A percentile compares a stretch with the other conserved stretches of the same genome.
phyloP scores from a whole-genome alignment of 2,797 vertebrate genomes.

The Molossus alvarezi region DNA sequence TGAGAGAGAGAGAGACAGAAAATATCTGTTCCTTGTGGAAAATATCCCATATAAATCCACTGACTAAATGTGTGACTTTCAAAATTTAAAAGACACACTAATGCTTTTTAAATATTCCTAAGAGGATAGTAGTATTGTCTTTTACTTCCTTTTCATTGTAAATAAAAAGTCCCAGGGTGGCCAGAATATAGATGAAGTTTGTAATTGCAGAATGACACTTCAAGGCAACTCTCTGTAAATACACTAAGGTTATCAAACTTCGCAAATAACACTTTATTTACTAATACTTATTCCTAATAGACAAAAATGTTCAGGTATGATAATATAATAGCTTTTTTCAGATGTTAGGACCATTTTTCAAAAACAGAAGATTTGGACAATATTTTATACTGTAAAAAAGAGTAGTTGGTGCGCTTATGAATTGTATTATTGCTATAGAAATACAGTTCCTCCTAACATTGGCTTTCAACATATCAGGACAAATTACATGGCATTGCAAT shows the following conservation, averaged over 20 bases:
- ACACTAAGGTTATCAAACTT: not conserved
- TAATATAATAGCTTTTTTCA: not conserved
- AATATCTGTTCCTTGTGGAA: not conserved
- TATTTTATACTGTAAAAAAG: slow-evolving; percentile 31
- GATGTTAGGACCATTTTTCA: slow-evolving; percentile 38
- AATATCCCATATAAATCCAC: not conserved
- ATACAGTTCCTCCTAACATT: slow-evolving; percentile 19
- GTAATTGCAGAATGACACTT: not conserved
- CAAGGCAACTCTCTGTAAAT: not conserved
- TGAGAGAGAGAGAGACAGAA: not conserved
- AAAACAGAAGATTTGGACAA: not conserved
- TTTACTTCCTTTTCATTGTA: slow-evolving; percentile 1
- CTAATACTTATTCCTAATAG: not conserved
- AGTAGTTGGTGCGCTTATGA: not conserved
- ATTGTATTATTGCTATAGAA: slow-evolving; percentile 40
- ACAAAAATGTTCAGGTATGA: not conserved
- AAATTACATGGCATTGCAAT: slow-evolving; percentile 38
- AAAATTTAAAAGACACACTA: not conserved
- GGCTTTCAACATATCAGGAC: not conserved
- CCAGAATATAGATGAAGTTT: not conserved
- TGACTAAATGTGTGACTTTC: not conserved
- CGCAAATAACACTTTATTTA: slow-evolving; percentile 21
- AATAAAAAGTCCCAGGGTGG: not conserved
- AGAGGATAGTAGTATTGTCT: not conserved
- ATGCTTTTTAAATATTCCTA: not conserved